These are phyloP conservation scores for Aricia agestis DNA, from an alignment of 1,140 invertebrate genomes.

Conservation along the genomic window DNA sequence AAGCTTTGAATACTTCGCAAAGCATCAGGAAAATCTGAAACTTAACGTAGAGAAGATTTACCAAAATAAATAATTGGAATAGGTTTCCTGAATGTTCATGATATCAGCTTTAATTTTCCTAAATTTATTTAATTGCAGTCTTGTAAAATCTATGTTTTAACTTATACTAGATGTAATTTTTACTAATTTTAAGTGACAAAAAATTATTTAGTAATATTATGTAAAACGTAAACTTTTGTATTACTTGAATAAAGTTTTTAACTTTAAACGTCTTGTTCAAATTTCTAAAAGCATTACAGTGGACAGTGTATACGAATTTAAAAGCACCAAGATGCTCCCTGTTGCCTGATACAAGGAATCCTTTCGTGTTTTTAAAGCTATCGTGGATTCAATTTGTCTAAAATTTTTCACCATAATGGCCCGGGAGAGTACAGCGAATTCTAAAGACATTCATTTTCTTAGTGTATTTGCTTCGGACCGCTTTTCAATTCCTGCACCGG, in stretches of 20 bases:
- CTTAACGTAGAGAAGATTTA: neutral
- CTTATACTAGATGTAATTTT: too few relatives aligned
- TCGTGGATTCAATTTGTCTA: neutral
- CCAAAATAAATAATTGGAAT: neutral
- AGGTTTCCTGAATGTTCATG: too few relatives aligned
- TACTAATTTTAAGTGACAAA: too few relatives aligned
- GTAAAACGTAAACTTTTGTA: too few relatives aligned
- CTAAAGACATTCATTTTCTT: conserved; percentile 3
- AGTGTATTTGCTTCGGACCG: neutral
- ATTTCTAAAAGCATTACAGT: neutral
- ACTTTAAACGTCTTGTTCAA: neutral
- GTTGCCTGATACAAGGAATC: neutral
- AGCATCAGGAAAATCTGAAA: neutral
- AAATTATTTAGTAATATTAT: too few relatives aligned
- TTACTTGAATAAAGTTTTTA: too few relatives aligned
- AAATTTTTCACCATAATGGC: neutral
- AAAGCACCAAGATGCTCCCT: neutral
- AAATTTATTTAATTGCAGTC: too few relatives aligned
- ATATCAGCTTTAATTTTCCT: too few relatives aligned
- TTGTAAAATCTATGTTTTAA: too few relatives aligned
- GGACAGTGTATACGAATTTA: neutral
- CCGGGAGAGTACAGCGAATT: neutral
- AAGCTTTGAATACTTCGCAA: conserved; percentile 16
- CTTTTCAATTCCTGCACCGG: neutral
- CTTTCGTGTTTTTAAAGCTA: conserved; percentile 3